Evolutionary conservation across 1,140 invertebrate genomes (phyloP), one percentile per base, ranked within the genome.

Genomic region (Nasonia longicornis): DNA sequence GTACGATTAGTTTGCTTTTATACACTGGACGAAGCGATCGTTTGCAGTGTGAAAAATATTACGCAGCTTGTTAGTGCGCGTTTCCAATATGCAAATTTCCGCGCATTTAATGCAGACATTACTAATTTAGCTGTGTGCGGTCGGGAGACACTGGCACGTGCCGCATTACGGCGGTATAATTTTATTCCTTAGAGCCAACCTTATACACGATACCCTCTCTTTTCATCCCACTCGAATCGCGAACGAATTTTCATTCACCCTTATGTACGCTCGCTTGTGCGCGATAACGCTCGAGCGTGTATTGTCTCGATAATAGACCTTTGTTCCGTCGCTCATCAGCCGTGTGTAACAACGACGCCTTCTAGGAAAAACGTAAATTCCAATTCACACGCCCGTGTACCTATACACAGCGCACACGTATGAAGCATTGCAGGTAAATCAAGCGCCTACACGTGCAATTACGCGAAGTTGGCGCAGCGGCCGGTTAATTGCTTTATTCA

Each of bases 401-500:
- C 22, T 31, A 31, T 16, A 67, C 10, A 67, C 26, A 26, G 26
- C 26, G 2, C 26, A 26, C 26, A 2, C 26, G 2, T n/a, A 20
- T 2, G 20, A 16, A 26, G 20, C 20, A 52, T 52, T 3, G 29
- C 31, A 42, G 31, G 69, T 35, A 35, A n/a, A 71, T 35, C 69
- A 42, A 71, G 69, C 69, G 29, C 35, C 58, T 67, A 16, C 52
- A 75, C 26, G 14, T 70, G 22, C 14, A 72, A 81, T 81, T 81
- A 77, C 11, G n/a, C 3, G 12, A 63, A 63, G 2, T 20, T 10
- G 2, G 6, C 42, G 45, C 78, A 82, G 78, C 31, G 31, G 31
- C 63, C 82, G 83, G 64, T 85, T 89, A 89, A 90, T 89, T 88
- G 86, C 81, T 86, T 87, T 85, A 88, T 90, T 90, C 88, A 89